A percentile compares a stretch with the other conserved stretches of the same genome.
These are phyloP conservation scores for Phocoena phocoena DNA, from an alignment of 2,113 vertebrate genomes.

Conservation along the genomic window DNA sequence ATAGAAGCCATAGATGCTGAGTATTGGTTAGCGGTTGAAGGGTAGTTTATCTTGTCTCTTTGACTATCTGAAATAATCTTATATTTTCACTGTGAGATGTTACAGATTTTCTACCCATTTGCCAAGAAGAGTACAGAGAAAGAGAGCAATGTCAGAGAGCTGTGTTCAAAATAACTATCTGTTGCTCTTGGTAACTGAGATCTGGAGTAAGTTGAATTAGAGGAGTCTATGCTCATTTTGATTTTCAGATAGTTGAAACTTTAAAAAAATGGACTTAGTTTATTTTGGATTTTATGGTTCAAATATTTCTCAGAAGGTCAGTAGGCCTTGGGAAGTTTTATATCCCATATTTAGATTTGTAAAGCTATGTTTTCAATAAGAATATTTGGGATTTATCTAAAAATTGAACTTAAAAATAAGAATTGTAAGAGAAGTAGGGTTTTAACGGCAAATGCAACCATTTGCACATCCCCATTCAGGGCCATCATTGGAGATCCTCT, in stretches of 20 bases:
- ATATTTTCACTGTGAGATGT: background rate
- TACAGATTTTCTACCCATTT: constrained; percentile 23
- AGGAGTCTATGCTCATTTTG: constrained; percentile 21
- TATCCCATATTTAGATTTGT: constrained; percentile 59
- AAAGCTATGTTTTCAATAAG: constrained; percentile 56
- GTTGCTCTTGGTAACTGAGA: constrained; percentile 67
- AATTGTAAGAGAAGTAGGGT: background rate
- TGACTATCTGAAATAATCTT: constrained; percentile 30
- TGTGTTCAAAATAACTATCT: constrained; percentile 53
- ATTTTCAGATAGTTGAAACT: constrained; percentile 55
- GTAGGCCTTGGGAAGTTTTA: constrained; percentile 65
- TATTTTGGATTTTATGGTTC: constrained; percentile 68
- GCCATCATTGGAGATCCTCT: background rate
- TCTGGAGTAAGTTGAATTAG: constrained; percentile 6
- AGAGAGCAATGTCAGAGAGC: background rate
- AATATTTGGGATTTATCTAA: constrained; percentile 43
- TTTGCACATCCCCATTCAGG: background rate
- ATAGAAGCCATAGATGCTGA: background rate
- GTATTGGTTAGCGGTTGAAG: background rate
- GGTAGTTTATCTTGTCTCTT: background rate
- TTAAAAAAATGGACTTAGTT: constrained; percentile 49
- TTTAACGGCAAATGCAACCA: background rate
- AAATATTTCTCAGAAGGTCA: constrained; percentile 71
- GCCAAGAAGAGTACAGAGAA: constrained; percentile 20
- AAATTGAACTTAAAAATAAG: background rate